These are phyloP conservation scores for Antrozous pallidus DNA, from an alignment of 2,797 vertebrate genomes.

Conservation along the genomic window DNA sequence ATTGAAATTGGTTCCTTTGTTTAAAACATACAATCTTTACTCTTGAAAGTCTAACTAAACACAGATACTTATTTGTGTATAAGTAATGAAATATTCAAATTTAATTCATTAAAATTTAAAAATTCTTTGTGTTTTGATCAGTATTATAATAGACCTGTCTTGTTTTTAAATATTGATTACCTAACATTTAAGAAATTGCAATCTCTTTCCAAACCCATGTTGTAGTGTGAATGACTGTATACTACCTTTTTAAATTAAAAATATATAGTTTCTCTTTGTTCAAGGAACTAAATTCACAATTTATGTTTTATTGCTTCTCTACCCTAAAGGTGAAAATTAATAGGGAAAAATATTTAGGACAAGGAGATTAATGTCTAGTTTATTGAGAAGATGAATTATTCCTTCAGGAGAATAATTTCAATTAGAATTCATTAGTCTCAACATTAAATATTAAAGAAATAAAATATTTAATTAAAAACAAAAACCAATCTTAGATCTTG, in stretches of 20 bases:
- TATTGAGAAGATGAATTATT: conserved; percentile 27
- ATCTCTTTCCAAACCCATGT: not conserved
- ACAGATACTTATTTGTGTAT: not conserved
- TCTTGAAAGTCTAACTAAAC: not conserved
- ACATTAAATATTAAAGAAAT: conserved; percentile 46
- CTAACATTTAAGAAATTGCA: not conserved
- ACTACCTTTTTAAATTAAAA: not conserved
- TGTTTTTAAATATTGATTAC: not conserved
- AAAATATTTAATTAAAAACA: conserved; percentile 39
- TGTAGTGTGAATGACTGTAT: not conserved
- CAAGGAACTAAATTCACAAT: not conserved
- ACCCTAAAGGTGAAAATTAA: conserved; percentile 32
- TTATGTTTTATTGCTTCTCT: conserved; percentile 45
- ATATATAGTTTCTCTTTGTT: conserved; percentile 41
- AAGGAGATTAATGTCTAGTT: not conserved
- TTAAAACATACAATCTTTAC: not conserved
- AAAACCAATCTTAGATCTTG: not conserved
- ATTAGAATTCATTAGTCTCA: conserved; percentile 26
- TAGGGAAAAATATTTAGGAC: not conserved
- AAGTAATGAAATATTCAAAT: conserved; percentile 7
- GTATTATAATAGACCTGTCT: not conserved
- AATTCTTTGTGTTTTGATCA: not conserved
- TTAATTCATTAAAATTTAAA: not conserved
- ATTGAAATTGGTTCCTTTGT: not conserved
- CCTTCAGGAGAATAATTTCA: conserved; percentile 36